Percentiles rank a stretch among this genome's conserved stretches.
phyloP scores from a whole-genome alignment of 2,797 vertebrate species.

The Yasuhikotakia modesta region DNA sequence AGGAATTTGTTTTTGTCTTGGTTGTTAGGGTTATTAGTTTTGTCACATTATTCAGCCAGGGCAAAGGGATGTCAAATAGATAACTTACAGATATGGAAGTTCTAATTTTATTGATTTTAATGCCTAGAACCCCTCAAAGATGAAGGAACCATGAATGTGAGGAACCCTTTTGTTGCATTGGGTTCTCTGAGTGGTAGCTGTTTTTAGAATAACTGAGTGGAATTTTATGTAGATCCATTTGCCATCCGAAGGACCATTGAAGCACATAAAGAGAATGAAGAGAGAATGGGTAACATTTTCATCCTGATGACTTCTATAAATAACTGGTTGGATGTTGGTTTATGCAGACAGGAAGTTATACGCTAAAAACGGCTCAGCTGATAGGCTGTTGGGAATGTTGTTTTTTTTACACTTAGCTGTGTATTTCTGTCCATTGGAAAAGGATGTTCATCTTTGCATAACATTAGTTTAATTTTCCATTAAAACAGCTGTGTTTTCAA shows the following conservation, averaged over 20 bases:
- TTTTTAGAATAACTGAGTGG: too few species aligned
- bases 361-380: slow-evolving; percentile 2
- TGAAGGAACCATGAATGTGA: not conserved
- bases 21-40: too few species aligned
- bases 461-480: slow-evolving; percentile 29
- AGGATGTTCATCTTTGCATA: slow-evolving; percentile 28
- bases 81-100: too few species aligned
- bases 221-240: not conserved
- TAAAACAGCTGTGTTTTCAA: slow-evolving; percentile 34
- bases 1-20: not conserved
- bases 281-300: not conserved
- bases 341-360: slow-evolving; percentile 4
- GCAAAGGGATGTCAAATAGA: too few species aligned
- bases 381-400: not conserved
- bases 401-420: slow-evolving; percentile 11
- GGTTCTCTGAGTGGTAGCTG: not conserved
- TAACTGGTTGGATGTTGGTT: not conserved
- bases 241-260: not conserved
- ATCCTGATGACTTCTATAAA: slow-evolving; percentile 19
- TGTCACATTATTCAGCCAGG: not conserved
- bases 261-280: slow-evolving; percentile 17
- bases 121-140: not conserved
- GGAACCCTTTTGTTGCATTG: not conserved
- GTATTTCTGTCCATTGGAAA: slow-evolving; percentile 6
- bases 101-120: too few species aligned